A percentile compares a stretch with the other conserved stretches of the same genome.
Conservation (phyloP, 1,140 invertebrate species). For the Xylocopa sonorina region DNA sequence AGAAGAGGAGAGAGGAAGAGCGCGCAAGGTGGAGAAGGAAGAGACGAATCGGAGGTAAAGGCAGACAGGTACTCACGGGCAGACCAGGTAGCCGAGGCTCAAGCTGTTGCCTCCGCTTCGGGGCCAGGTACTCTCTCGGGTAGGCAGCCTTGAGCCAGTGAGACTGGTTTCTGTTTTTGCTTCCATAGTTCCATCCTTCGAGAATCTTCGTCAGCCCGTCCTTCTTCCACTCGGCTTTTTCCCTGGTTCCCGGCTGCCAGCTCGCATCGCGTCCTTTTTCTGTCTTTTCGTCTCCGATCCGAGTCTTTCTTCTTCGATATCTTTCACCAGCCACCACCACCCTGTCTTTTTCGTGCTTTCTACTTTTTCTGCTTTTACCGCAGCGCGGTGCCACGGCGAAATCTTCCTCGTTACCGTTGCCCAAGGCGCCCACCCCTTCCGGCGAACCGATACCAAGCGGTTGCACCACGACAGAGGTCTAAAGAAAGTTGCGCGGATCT, state of each 20-base stretch:
- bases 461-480: not conserved
- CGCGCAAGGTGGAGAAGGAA: slow-evolving; percentile 3
- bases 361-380: slow-evolving; percentile 60
- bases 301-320: slow-evolving; percentile 60
- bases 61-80: slow-evolving; percentile 67
- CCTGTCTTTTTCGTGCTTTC: slow-evolving; percentile 55
- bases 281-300: slow-evolving; percentile 45
- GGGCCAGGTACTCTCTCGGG: slow-evolving; percentile 50
- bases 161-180: slow-evolving; percentile 83
- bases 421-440: not conserved
- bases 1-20: slow-evolving; percentile 15
- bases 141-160: slow-evolving; percentile 81
- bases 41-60: slow-evolving; percentile 56
- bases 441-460: not conserved
- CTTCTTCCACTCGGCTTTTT: slow-evolving; percentile 72
- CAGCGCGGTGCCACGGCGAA: slow-evolving; percentile 23
- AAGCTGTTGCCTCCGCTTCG: slow-evolving; percentile 34
- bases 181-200: slow-evolving; percentile 81
- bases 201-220: slow-evolving; percentile 77
- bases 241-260: slow-evolving; percentile 24
- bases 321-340: slow-evolving; percentile 59
- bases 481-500: not conserved
- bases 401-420: slow-evolving; percentile 24
- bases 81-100: slow-evolving; percentile 63
- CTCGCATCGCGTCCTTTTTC: slow-evolving; percentile 32